phyloP scores from a whole-genome alignment of 2,888 invertebrate species.

The Dorcus hopei region DNA sequence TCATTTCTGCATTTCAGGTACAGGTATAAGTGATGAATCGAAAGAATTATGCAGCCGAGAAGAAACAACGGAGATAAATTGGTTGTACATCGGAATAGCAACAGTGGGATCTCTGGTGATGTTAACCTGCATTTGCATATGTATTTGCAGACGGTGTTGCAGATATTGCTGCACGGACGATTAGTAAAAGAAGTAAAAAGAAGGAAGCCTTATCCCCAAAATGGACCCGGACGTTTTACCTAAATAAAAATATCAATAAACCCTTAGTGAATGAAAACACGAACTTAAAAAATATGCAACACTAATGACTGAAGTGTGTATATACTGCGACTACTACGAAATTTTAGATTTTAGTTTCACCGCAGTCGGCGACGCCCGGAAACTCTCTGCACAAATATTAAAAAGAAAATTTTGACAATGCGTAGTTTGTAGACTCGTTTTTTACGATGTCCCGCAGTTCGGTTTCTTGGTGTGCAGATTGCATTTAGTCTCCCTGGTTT shows the following conservation, averaged over 20 bases:
- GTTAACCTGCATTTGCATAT: constrained; percentile 44
- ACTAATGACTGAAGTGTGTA: too few relatives aligned
- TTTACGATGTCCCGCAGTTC: too few relatives aligned
- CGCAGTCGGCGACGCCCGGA: not conserved
- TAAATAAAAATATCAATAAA: not conserved
- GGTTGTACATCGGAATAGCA: constrained; percentile 43
- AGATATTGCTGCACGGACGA: constrained; percentile 36
- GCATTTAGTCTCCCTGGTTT: too few relatives aligned
- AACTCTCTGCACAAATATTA: too few relatives aligned
- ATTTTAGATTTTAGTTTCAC: not conserved
- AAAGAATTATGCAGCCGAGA: constrained; percentile 62
- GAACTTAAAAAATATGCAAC: not conserved
- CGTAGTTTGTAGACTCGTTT: too few relatives aligned
- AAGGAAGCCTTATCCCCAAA: not conserved
- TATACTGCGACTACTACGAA: not conserved
- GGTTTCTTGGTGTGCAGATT: too few relatives aligned
- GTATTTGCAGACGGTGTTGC: constrained; percentile 44
- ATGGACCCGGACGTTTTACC: not conserved
- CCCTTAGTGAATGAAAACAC: not conserved
- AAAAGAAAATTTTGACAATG: too few relatives aligned
- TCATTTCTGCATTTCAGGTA: constrained; percentile 30
- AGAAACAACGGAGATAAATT: constrained; percentile 40
- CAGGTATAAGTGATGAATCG: constrained; percentile 66
- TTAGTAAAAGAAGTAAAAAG: constrained; percentile 1
- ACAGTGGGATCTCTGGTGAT: constrained; percentile 35